Conservation (phyloP, 2,888 invertebrate species). For the Leptarthrus brevirostris region DNA sequence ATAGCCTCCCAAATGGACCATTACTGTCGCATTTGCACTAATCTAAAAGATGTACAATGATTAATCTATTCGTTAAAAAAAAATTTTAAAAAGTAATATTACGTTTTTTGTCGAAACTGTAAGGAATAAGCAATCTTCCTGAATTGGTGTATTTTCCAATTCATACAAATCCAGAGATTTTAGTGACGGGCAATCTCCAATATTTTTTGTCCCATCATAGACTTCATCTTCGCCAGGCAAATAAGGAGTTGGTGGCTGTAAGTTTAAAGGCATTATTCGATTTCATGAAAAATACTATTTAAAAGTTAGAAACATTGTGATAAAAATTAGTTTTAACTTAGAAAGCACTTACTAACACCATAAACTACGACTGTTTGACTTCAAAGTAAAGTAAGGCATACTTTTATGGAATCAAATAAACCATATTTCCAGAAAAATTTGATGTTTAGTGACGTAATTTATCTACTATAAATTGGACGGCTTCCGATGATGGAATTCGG, state of each 20-base stretch:
- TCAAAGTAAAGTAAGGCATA: too few species aligned
- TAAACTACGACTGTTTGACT: too few species aligned
- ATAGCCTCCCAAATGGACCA: conserved; percentile 47
- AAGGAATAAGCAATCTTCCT: conserved; percentile 63
- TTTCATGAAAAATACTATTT: too few species aligned
- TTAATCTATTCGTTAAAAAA: not conserved
- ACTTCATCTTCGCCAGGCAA: not conserved
- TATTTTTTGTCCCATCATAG: not conserved
- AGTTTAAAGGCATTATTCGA: not conserved
- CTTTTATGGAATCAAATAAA: too few species aligned
- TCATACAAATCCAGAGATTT: not conserved
- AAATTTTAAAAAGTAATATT: conserved; percentile 25
- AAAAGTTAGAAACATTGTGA: too few species aligned
- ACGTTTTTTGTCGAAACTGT: conserved; percentile 63
- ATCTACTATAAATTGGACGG: too few species aligned
- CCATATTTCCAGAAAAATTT: too few species aligned
- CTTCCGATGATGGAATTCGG: too few species aligned
- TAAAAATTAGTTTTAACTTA: too few species aligned
- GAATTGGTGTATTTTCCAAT: not conserved
- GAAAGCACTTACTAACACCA: too few species aligned
- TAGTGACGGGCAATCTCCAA: not conserved
- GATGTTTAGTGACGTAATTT: too few species aligned
- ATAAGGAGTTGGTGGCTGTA: conserved; percentile 28
- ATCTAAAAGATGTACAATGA: not conserved
- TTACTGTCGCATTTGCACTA: conserved; percentile 40